Conservation (phyloP, 2,797 vertebrate genomes). For the Aulostomus chinensis region DNA sequence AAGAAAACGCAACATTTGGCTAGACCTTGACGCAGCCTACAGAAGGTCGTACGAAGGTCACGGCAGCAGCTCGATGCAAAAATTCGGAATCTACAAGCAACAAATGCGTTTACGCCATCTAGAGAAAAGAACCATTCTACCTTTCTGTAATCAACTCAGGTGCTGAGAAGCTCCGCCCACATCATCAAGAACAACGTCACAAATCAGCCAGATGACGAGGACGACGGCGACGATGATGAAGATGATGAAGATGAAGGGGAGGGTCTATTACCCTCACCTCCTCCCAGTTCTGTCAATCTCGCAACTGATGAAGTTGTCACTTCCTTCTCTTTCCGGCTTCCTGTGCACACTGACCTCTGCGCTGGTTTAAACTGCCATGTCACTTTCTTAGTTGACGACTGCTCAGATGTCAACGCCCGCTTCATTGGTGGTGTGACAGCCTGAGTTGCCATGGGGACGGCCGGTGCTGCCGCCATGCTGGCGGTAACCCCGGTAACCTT, state of each 20-base stretch:
- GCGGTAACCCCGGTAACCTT: conserved; percentile 12
- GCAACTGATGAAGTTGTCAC: conserved; percentile 27
- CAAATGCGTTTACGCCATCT: conserved; percentile 17
- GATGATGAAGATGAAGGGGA: conserved; percentile 65
- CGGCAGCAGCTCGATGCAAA: conserved; percentile 45
- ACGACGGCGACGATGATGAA: conserved; percentile 66
- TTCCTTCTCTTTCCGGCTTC: conserved; percentile 72
- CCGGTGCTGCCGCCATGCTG: conserved; percentile 10
- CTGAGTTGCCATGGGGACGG: conserved; percentile 26
- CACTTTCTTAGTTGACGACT: conserved; percentile 65
- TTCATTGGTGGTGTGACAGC: conserved; percentile 7
- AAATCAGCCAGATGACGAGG: conserved; percentile 69
- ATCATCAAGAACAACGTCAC: background rate
- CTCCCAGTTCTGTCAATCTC: conserved; percentile 38
- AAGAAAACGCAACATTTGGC: conserved; percentile 32
- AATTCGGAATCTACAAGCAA: conserved; percentile 27
- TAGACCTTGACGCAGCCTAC: conserved; percentile 42
- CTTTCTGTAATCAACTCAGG: conserved; percentile 19
- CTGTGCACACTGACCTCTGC: conserved; percentile 75
- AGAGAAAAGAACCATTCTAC: conserved; percentile 23
- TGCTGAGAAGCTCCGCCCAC: conserved; percentile 11
- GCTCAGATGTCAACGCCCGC: conserved; percentile 13
- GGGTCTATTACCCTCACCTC: conserved; percentile 26
- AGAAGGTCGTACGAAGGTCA: conserved; percentile 49
- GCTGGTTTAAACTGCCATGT: conserved; percentile 78